phyloP scores from a whole-genome alignment of 2,113 vertebrate genomes.

The Cervus canadensis region DNA sequence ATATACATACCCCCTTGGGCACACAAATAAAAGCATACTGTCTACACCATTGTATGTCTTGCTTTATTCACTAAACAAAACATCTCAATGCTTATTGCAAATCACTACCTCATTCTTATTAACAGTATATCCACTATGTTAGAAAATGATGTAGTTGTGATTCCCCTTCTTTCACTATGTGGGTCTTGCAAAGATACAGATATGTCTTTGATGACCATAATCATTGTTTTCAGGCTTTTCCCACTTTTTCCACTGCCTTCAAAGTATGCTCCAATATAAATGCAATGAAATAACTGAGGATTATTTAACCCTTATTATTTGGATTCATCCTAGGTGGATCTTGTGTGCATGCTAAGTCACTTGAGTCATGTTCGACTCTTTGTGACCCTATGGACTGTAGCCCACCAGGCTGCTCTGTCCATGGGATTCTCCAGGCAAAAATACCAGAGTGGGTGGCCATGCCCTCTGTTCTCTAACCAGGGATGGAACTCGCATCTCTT shows the following conservation, averaged over 20 bases:
- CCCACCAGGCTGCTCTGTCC: neutral
- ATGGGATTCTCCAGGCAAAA: neutral
- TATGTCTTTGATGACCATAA: neutral
- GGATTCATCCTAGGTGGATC: neutral
- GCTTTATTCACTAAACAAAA: neutral
- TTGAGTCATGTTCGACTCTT: neutral
- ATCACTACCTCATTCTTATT: neutral
- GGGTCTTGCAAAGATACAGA: neutral
- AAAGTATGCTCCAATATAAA: neutral
- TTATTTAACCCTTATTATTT: neutral
- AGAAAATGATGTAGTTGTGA: neutral
- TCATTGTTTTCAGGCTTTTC: neutral
- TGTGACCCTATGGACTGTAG: neutral
- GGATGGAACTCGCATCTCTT: neutral
- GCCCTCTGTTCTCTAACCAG: neutral
- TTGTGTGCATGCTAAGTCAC: neutral
- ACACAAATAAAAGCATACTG: neutral
- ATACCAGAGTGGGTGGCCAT: neutral
- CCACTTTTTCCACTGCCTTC: neutral
- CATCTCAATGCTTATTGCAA: neutral
- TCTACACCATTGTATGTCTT: neutral
- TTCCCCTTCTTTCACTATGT: neutral
- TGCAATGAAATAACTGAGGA: neutral
- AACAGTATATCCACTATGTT: neutral
- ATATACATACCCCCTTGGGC: neutral